Evolutionary conservation across 2,113 vertebrate species (phyloP).

Genomic region (Athene cunicularia): DNA sequence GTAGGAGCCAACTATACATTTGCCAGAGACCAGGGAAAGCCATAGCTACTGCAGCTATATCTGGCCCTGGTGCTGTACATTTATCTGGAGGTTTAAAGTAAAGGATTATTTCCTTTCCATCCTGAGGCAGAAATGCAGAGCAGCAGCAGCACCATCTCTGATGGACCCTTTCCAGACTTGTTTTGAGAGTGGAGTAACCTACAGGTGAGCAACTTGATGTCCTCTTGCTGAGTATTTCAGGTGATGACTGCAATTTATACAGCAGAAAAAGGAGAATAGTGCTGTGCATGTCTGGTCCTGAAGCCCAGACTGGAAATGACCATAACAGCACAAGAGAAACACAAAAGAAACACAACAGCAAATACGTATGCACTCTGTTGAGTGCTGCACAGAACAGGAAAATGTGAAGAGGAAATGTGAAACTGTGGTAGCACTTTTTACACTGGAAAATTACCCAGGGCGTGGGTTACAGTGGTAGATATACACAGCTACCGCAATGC

Average conservation of each 20-base stretch:
- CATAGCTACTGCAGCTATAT: neutral
- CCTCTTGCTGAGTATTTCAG: neutral
- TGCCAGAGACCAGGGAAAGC: neutral
- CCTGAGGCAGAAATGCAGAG: neutral
- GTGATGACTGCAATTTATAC: neutral
- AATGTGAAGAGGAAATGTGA: neutral
- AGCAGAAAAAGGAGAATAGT: neutral
- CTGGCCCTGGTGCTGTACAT: neutral
- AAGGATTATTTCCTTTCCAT: neutral
- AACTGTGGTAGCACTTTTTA: neutral
- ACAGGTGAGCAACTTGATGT: neutral
- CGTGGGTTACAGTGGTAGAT: neutral
- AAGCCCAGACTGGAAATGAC: neutral
- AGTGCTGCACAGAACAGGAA: neutral
- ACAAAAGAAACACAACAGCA: neutral
- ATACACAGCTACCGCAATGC: too few relatives aligned
- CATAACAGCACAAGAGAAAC: neutral
- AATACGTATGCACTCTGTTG: accelerated
- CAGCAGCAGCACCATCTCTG: neutral
- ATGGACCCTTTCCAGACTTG: neutral
- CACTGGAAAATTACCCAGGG: neutral
- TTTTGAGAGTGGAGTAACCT: neutral
- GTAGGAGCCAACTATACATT: neutral
- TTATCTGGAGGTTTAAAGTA: neutral
- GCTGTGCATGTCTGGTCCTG: neutral